Percentiles rank a stretch among this genome's conserved stretches.
These are phyloP conservation scores for Thera obeliscata DNA, from an alignment of 2,888 invertebrate species.

Conservation along the genomic window DNA sequence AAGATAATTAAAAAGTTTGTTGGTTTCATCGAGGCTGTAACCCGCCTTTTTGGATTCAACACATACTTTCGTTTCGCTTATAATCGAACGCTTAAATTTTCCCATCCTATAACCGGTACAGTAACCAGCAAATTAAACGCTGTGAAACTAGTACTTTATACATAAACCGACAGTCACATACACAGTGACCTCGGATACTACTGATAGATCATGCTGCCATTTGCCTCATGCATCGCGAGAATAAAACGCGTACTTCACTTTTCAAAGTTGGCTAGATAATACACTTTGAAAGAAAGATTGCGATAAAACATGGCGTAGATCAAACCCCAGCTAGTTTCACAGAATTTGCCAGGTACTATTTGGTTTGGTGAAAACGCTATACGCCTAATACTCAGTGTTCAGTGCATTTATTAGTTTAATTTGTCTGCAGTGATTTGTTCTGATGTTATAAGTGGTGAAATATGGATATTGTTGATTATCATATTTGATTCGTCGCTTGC, in stretches of 20 bases:
- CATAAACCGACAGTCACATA: not conserved
- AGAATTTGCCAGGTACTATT: conserved; percentile 35
- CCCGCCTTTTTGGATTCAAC: conserved; percentile 79
- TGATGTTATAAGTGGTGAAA: conserved; percentile 6
- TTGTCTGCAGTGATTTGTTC: conserved; percentile 23
- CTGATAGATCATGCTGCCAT: not conserved
- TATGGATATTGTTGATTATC: conserved; percentile 2
- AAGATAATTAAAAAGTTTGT: conserved; percentile 65
- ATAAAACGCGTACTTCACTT: not conserved
- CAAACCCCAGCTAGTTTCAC: not conserved
- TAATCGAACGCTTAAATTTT: conserved; percentile 58
- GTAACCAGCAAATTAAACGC: not conserved
- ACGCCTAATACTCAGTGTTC: conserved; percentile 64
- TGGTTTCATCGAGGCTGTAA: conserved; percentile 71
- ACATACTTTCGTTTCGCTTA: conserved; percentile 64
- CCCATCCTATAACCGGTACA: conserved; percentile 62
- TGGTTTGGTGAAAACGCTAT: conserved; percentile 65
- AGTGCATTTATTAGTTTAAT: conserved; percentile 59
- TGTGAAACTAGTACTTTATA: not conserved
- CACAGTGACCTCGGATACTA: too few relatives aligned
- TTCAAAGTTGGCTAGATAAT: not conserved
- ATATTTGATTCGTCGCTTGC: conserved; percentile 5
- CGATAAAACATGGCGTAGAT: not conserved
- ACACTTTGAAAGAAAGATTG: not conserved
- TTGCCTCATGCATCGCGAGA: not conserved